Percentiles rank a stretch among this genome's conserved stretches.
phyloP scores from a whole-genome alignment of 1,140 invertebrate species.

The Tyrophagus putrescentiae region DNA sequence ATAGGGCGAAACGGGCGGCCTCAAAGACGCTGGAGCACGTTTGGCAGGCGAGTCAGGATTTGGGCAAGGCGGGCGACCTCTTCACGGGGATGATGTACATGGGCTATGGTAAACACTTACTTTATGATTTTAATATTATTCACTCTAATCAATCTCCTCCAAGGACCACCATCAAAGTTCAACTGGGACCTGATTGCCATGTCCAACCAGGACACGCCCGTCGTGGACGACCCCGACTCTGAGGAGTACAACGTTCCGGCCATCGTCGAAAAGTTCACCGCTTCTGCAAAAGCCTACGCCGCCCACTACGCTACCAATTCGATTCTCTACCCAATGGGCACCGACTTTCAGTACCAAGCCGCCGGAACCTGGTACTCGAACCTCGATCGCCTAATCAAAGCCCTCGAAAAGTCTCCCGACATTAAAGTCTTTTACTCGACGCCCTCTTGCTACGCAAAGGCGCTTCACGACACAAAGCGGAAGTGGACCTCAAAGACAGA shows the following conservation, averaged over 20 bases:
- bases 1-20: conserved; percentile 23
- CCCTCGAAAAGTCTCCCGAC: conserved; percentile 38
- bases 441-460: conserved; percentile 48
- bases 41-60: conserved; percentile 21
- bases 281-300: too few relatives aligned
- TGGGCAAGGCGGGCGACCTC: conserved; percentile 29
- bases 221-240: conserved; percentile 32
- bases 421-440: conserved; percentile 66
- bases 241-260: conserved; percentile 36
- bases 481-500: conserved; percentile 42
- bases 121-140: too few relatives aligned
- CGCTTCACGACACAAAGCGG: conserved; percentile 41
- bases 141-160: too few relatives aligned
- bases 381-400: conserved; percentile 62
- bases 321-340: conserved; percentile 83
- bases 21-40: conserved; percentile 31
- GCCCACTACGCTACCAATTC: conserved; percentile 43
- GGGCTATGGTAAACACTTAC: too few relatives aligned
- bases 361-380: conserved; percentile 70
- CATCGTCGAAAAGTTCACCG: too few relatives aligned
- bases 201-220: conserved; percentile 39
- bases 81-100: too few relatives aligned
- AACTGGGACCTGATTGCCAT: conserved; percentile 42
- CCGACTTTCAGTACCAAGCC: conserved; percentile 40
- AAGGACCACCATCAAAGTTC: conserved; percentile 38